Base-by-base conservation (phyloP, 2,113 vertebrate genomes). In the Rhea pennata region DNA sequence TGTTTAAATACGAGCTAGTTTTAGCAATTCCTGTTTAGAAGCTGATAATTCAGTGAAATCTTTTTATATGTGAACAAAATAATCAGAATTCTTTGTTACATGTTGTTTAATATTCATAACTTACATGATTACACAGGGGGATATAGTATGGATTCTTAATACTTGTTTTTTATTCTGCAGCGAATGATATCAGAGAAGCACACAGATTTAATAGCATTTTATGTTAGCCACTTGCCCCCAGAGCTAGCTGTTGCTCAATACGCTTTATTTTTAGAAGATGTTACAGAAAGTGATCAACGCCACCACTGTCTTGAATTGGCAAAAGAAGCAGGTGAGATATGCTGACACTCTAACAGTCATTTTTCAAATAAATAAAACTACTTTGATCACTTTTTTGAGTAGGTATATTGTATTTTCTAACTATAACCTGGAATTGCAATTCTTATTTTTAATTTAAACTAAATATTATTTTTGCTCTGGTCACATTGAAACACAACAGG, bases 271-370 rank as follows among this genome's bases (percentile, higher is more conserved):
- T 93, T 99, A 48, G 99, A 99, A 98, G 98, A 98, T 5, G 98
- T 99, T n/a, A 98, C 95, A 3, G 99, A 99, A 92, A 97, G 98
- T 0, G 98, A 99, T 29, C 98, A 99, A 62, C 98, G 99, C 33
- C 98, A 98, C 44, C 98, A 95, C 81, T 99, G 99, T 91, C 98
- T 99, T 89, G 98, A 99, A 70, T 97, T 99, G 58, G 99, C 99
- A 58, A 98, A 98, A 33, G 98, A 99, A 53, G 99, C 99, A 81
- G 99, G 99, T 99, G 93, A 98, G 98, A 84, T 26, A 51, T 27
- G 17, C 46, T 67, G 33, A 27, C 16, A 27, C 17, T 81, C 5
- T 7, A 81, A 10, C 44, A 70, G 70, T 2, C 7, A 0, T 14
- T 89, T 91, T 90, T 86, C 54, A 58, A 1, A 66, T 86, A 77